Evolutionary conservation across 1,140 invertebrate genomes (phyloP), one percentile per base, ranked within the genome.

Genomic region (Lepidurus packardi): DNA sequence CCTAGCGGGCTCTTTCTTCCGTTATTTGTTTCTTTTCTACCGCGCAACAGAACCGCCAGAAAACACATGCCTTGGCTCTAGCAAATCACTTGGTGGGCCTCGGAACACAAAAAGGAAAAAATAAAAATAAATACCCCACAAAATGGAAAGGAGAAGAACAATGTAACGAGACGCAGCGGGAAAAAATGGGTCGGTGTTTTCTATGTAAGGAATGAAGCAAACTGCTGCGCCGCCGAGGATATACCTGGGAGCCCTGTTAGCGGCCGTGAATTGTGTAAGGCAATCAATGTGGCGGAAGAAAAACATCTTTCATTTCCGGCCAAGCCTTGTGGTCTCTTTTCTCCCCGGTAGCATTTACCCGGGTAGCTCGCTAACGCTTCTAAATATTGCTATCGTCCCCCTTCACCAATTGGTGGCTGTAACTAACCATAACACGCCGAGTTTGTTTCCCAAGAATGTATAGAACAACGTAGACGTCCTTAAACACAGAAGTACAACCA

Each of bases 251-350:
- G 34, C 16, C 53, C 53, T 65, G 4, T 65, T 9, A 65, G 53
- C 53, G 53, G 53, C 53, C 53, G 53, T 65, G 53, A 65, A 65
- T 65, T 21, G 53, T 13, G 16, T 13, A 65, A 21, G 6, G 53
- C 53, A 65, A 65, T 65, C 53, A 65, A 21, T 16, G 53, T 16
- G 53, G 53, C 53, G 53, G 53, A 16, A 65, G 53, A 65, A 65
- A 65, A 65, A 65, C 53, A n/a, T 65, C 53, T 65, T 65, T 65
- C 53, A 65, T 65, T 65, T 65, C 53, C 53, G 53, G 53, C 9
- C 53, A 8, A 65, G 13, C 53, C 53, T 16, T 65, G 21, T 34
- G 34, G 34, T 34, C 53, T 65, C 53, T 65, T 65, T 21, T 21
- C 13, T 21, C 7, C 53, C 10, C 34, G 34, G 34, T 34, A 65